Percentiles rank a stretch among this genome's conserved stretches.
phyloP scores from a whole-genome alignment of 1,140 invertebrate genomes.

The Meloidogyne hapla region DNA sequence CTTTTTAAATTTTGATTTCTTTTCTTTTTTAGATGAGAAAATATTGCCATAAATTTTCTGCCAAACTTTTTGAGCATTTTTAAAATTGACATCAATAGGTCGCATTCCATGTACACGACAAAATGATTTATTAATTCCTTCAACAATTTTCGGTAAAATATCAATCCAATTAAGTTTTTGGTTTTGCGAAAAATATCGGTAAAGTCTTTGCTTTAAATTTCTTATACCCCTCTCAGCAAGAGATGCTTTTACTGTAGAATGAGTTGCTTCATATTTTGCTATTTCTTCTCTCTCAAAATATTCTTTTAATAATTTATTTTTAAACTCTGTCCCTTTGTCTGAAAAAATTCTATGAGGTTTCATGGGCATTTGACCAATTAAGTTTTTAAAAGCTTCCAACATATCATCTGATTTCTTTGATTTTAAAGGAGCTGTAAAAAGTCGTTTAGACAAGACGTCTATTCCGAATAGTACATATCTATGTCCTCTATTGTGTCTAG shows the following conservation, averaged over 20 bases:
- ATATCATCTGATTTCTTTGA: not conserved
- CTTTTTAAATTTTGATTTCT: constrained; percentile 3
- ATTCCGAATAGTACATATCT: constrained; percentile 6
- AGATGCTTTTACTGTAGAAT: constrained; percentile 29
- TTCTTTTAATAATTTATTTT: not conserved
- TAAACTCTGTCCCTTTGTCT: constrained; percentile 11
- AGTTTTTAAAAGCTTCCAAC: not conserved
- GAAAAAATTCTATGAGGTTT: constrained; percentile 22
- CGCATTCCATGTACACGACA: constrained; percentile 7
- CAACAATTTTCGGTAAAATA: constrained; percentile 7
- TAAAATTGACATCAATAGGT: not conserved
- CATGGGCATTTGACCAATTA: constrained; percentile 23
- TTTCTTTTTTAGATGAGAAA: no score
- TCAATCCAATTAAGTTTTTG: constrained; percentile 7
- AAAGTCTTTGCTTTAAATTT: constrained; percentile 11
- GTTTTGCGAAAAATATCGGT: constrained; percentile 7
- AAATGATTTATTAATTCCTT: constrained; percentile 18
- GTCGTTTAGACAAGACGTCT: constrained; percentile 9
- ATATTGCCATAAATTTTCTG: not conserved
- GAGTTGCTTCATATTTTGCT: not conserved
- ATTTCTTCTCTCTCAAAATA: not conserved
- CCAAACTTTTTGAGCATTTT: constrained; percentile 12
- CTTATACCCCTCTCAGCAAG: constrained; percentile 32
- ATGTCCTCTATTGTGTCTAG: constrained; percentile 2
- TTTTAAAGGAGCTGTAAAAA: constrained; percentile 9